Conservation (phyloP, 2,797 vertebrate species). For the Salarias fasciatus region DNA sequence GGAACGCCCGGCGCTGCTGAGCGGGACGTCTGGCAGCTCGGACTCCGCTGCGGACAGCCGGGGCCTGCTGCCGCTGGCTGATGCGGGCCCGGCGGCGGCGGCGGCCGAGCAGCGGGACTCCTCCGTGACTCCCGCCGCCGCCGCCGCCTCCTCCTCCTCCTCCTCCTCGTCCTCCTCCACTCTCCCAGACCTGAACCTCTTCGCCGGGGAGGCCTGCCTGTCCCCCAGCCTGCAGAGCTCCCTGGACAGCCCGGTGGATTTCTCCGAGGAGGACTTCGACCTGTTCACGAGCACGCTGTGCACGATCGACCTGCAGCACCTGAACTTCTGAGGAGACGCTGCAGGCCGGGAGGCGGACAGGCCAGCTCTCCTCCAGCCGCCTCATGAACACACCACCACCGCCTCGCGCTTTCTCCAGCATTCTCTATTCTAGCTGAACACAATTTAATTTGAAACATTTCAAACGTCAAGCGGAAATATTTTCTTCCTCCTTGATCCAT, state of each 20-base stretch:
- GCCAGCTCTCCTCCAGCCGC: conserved; percentile 65
- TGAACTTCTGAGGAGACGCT: conserved; percentile 80
- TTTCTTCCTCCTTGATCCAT: too few relatives aligned
- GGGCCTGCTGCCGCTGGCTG: conserved; percentile 51
- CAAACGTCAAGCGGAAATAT: too few relatives aligned
- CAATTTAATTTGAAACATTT: too few relatives aligned
- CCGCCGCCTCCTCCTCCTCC: conserved; percentile 12
- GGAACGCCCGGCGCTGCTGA: conserved; percentile 51
- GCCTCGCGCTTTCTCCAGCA: too few relatives aligned
- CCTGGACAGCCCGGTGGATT: conserved; percentile 88
- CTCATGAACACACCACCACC: conserved; percentile 51
- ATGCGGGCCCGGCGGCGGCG: conserved; percentile 25
- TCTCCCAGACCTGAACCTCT: conserved; percentile 86
- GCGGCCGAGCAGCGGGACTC: conserved; percentile 76
- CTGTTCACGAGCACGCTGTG: conserved; percentile 94
- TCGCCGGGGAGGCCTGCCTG: conserved; percentile 87
- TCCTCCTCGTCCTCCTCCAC: conserved; percentile 36
- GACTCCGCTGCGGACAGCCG: conserved; percentile 69
- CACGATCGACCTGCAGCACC: conserved; percentile 89
- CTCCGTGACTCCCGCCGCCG: conserved; percentile 54
- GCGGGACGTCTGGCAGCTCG: conserved; percentile 62
- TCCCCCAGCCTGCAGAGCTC: conserved; percentile 85
- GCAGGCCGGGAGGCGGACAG: not conserved
- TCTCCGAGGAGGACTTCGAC: conserved; percentile 95
- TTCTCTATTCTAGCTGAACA: conserved; percentile 23